Conservation (phyloP, 2,888 invertebrate species). For the Amphimallon solstitiale region DNA sequence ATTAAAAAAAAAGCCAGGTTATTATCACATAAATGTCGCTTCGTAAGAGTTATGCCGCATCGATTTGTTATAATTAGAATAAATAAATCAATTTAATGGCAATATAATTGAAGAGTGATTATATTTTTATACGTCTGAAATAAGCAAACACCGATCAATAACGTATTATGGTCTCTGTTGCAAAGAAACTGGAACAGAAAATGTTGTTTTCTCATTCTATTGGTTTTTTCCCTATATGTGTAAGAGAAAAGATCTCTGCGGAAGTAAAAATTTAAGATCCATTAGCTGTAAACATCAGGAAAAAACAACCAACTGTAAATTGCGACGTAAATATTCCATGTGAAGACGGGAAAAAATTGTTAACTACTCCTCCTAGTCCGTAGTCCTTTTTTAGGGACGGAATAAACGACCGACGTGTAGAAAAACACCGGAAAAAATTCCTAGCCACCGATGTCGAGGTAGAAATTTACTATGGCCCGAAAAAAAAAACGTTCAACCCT, state of each 20-base stretch:
- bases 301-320: slow-evolving; percentile 30
- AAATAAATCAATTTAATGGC: slow-evolving; percentile 17
- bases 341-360: slow-evolving; percentile 11
- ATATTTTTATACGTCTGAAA: slow-evolving; percentile 4
- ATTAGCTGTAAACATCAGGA: slow-evolving; percentile 28
- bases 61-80: slow-evolving; percentile 17
- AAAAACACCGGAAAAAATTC: slow-evolving; percentile 2
- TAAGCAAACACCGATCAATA: slow-evolving; percentile 20
- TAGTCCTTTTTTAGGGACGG: slow-evolving; percentile 7
- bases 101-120: slow-evolving; percentile 19
- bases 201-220: background rate
- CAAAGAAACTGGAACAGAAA: background rate
- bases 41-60: background rate
- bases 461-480: slow-evolving; percentile 9
- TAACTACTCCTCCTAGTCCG: slow-evolving; percentile 20
- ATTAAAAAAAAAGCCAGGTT: background rate
- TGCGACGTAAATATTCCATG: slow-evolving; percentile 29
- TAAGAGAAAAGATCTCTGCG: slow-evolving; percentile 18
- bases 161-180: background rate
- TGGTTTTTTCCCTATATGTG: too few relatives aligned
- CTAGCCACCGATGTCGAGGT: background rate
- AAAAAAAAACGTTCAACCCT: background rate
- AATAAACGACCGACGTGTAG: background rate
- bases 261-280: slow-evolving; percentile 33
- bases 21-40: slow-evolving; percentile 1